A percentile compares a stretch with the other conserved stretches of the same genome.
phyloP scores from a whole-genome alignment of 2,888 invertebrate genomes.

The Drosophila mimetica region DNA sequence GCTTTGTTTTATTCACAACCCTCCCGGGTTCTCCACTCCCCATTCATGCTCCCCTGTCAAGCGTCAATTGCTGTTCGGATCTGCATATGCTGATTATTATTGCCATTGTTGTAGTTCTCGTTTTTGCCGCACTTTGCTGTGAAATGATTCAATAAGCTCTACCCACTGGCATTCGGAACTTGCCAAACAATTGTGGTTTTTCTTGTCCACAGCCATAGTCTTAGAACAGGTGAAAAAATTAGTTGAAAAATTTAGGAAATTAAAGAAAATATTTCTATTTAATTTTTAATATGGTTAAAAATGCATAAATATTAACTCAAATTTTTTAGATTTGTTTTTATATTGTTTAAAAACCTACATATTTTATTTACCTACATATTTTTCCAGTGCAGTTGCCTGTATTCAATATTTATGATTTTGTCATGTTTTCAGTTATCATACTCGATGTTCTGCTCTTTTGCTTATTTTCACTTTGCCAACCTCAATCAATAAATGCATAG shows the following conservation, averaged over 20 bases:
- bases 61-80: constrained; percentile 56
- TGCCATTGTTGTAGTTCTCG: constrained; percentile 33
- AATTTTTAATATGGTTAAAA: too few relatives aligned
- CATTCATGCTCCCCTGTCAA: constrained; percentile 53
- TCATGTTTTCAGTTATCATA: constrained; percentile 14
- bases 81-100: constrained; percentile 43
- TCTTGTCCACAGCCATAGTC: not conserved
- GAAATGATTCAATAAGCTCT: constrained; percentile 74
- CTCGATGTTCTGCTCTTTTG: constrained; percentile 22
- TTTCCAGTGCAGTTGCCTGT: constrained; percentile 17
- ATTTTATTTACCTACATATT: not conserved
- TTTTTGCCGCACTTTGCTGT: constrained; percentile 18
- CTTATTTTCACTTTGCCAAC: constrained; percentile 27
- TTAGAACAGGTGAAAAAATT: not conserved
- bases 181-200: constrained; percentile 21
- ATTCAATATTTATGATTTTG: constrained; percentile 23
- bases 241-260: not conserved
- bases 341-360: too few relatives aligned
- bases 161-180: constrained; percentile 50
- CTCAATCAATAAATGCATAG: constrained; percentile 66
- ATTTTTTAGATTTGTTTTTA: too few relatives aligned
- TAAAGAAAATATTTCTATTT: too few relatives aligned
- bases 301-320: too few relatives aligned
- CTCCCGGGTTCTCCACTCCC: not conserved
- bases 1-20: constrained; percentile 57